Base-by-base conservation (phyloP, 2,113 vertebrate genomes). In the Oncorhynchus kisutch region DNA sequence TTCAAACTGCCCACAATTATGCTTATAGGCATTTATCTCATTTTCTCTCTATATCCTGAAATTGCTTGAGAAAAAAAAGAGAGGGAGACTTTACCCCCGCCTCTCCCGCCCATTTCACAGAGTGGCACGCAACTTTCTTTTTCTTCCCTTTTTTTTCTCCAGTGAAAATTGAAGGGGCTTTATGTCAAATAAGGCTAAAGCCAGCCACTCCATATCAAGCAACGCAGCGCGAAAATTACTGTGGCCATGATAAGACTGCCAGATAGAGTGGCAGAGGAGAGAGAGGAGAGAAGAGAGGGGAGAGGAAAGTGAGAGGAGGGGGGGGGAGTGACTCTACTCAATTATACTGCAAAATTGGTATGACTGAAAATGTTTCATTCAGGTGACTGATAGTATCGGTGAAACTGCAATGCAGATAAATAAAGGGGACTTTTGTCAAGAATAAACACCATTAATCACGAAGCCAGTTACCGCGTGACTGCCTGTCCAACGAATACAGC, bases 381-480 rank as follows among this genome's bases (percentile, higher is more conserved):
- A 98, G 95, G 95, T 95, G 95, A 95, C 95, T 96, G 97, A 99
- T 99, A 97, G 95, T 96, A 99, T 99, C 97, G 81, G 95, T 93
- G 94, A 95, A 90, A 95, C 95, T 96, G 96, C 96, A 98, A 95
- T 98, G 95, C 97, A 99, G 97, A 99, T 99, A 99, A 99, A 99
- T 98, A 99, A 98, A 97, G 95, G 95, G 96, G 95, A 95, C 95
- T 96, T 97, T 96, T 96, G 96, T 99, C 97, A 99, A 98, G 96
- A 97, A 98, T 99, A 99, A 99, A 98, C 97, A 98, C 95, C 97
- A 99, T 99, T 99, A 99, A 99, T 99, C 97, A 99, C 97, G 94
- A 95, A 95, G 96, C 95, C 94, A 89, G 92, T 89, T 88, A 91
- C 88, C 82, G 87, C 93, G 89, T 93, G 94, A 94, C 95, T 94